These are phyloP conservation scores for Mythimna pallens DNA, from an alignment of 2,888 invertebrate genomes.

Conservation along the genomic window DNA sequence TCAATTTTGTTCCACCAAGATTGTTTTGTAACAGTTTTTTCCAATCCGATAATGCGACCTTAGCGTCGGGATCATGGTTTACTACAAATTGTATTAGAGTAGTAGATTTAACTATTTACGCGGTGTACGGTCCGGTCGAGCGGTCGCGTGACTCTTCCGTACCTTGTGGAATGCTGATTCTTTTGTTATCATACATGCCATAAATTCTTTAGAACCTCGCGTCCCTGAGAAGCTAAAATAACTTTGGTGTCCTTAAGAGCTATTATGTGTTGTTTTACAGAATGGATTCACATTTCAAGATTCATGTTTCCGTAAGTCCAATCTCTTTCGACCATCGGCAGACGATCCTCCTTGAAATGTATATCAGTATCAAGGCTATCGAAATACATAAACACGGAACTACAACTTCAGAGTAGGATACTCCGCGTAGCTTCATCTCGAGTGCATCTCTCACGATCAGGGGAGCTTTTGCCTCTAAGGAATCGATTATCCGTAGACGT, in stretches of 20 bases:
- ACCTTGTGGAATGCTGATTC: constrained; percentile 62
- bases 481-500: constrained; percentile 81
- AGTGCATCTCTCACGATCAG: constrained; percentile 77
- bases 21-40: constrained; percentile 88
- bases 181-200: constrained; percentile 61
- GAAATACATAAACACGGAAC: constrained; percentile 48
- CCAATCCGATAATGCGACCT: constrained; percentile 90
- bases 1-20: constrained; percentile 71
- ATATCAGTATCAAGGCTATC: constrained; percentile 56
- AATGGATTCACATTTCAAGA: constrained; percentile 22
- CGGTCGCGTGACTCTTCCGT: constrained; percentile 64
- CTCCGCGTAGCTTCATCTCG: constrained; percentile 71
- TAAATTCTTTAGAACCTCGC: constrained; percentile 48
- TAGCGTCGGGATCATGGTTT: constrained; percentile 90
- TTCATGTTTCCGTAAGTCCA: constrained; percentile 32
- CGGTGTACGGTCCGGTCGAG: constrained; percentile 70
- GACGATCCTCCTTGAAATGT: constrained; percentile 46
- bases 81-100: constrained; percentile 91
- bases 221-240: constrained; percentile 28
- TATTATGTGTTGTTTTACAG: constrained; percentile 17
- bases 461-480: constrained; percentile 75
- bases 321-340: constrained; percentile 38
- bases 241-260: background rate
- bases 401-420: constrained; percentile 61
- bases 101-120: constrained; percentile 90